Evolutionary conservation across 2,797 vertebrate species (phyloP).

Genomic region (Melanotaenia pygmaea): DNA sequence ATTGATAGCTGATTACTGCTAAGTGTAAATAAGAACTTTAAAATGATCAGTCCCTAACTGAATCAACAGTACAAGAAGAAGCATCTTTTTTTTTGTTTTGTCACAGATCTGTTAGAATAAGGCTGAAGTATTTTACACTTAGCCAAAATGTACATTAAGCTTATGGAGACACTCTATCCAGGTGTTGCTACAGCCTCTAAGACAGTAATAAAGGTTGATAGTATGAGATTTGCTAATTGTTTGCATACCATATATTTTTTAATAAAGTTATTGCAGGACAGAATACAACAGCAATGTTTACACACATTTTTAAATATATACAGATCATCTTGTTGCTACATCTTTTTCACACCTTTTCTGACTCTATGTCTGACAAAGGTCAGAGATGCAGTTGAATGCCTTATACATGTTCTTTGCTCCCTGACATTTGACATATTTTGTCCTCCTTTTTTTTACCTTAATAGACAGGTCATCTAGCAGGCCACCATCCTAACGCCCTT

Average conservation of each 20-base stretch:
- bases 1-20: not conserved
- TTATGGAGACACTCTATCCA: not conserved
- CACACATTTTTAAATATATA: not conserved
- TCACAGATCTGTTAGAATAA: not conserved
- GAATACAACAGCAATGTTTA: not conserved
- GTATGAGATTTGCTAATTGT: not conserved
- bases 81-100: not conserved
- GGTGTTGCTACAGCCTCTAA: not conserved
- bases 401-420: not conserved
- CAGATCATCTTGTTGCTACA: too few relatives aligned
- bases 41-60: too few relatives aligned
- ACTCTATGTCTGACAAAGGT: not conserved
- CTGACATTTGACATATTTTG: not conserved
- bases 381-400: not conserved
- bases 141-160: not conserved
- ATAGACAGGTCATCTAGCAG: constrained; percentile 28
- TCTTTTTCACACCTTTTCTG: too few relatives aligned
- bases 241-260: not conserved
- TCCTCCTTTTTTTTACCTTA: constrained; percentile 11
- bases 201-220: not conserved
- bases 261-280: not conserved
- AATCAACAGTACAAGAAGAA: too few relatives aligned
- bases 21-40: not conserved
- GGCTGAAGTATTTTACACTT: not conserved
- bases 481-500: constrained; percentile 12